Evolutionary conservation across 2,797 vertebrate species (phyloP).

Genomic region (Phalanger gymnotis): DNA sequence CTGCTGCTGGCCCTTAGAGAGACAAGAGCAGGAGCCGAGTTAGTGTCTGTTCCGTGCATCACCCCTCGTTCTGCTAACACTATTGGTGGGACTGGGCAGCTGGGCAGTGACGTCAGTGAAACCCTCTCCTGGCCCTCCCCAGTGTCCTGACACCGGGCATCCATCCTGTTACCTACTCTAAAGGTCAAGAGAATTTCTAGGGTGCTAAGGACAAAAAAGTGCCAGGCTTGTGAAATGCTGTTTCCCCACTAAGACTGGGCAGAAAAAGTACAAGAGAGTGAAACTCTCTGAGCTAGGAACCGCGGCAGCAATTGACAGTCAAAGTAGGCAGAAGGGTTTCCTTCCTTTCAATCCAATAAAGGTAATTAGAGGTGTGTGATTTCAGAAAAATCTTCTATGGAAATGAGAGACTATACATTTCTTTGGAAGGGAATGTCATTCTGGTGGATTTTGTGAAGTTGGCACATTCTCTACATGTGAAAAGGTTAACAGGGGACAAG

Average conservation of each 20-base stretch:
- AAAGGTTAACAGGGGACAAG: not conserved
- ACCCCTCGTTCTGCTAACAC: not conserved
- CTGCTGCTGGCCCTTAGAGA: slow-evolving; percentile 90
- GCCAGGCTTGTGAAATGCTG: not conserved
- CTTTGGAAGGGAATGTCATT: not conserved
- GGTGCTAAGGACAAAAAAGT: not conserved
- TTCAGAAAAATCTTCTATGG: not conserved
- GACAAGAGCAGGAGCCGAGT: not conserved
- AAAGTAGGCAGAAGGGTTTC: not conserved
- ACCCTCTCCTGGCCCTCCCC: not conserved
- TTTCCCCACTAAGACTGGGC: not conserved
- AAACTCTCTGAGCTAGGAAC: not conserved
- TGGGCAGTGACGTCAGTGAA: too few species aligned
- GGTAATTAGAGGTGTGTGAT: not conserved
- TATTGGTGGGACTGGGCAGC: not conserved
- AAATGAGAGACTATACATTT: not conserved
- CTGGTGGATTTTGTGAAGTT: not conserved
- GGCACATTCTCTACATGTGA: not conserved
- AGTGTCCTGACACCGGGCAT: not conserved
- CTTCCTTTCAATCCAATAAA: not conserved
- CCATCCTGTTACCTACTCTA: not conserved
- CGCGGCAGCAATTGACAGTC: not conserved
- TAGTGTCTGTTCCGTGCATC: not conserved
- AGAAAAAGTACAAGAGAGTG: not conserved
- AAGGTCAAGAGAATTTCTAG: not conserved